Evolutionary conservation across 2,888 invertebrate species (phyloP).

Genomic region (Leptarthrus brevirostris): DNA sequence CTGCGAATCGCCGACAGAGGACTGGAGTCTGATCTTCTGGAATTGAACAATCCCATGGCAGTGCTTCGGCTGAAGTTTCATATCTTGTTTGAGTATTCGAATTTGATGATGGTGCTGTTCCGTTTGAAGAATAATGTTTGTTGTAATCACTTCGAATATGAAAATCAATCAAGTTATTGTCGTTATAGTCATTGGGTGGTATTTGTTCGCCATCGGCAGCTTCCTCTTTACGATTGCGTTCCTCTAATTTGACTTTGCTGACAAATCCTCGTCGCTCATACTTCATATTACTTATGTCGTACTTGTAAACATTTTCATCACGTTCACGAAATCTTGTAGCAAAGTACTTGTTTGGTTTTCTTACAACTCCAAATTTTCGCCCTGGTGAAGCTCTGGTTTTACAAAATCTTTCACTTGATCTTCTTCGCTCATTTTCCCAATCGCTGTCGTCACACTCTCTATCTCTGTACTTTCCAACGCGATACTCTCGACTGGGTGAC

Average conservation of each 20-base stretch:
- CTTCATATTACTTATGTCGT: slow-evolving; percentile 64
- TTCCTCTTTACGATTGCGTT: slow-evolving; percentile 57
- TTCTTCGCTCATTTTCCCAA: slow-evolving; percentile 73
- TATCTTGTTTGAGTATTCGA: slow-evolving; percentile 49
- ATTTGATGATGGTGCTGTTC: slow-evolving; percentile 20
- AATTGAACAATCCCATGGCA: slow-evolving; percentile 66
- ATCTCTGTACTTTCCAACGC: slow-evolving; percentile 64
- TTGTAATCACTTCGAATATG: slow-evolving; percentile 56
- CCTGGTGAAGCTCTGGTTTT: slow-evolving; percentile 72
- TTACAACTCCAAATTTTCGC: slow-evolving; percentile 66
- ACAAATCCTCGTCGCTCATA: slow-evolving; percentile 66
- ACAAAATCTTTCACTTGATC: slow-evolving; percentile 75
- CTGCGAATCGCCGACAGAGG: slow-evolving; percentile 66
- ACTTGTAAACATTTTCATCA: slow-evolving; percentile 66
- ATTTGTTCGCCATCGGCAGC: slow-evolving; percentile 57
- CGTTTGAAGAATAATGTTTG: slow-evolving; percentile 48
- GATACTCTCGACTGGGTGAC: slow-evolving; percentile 67
- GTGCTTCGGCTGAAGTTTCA: slow-evolving; percentile 61
- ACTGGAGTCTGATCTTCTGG: slow-evolving; percentile 62
- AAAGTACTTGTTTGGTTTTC: slow-evolving; percentile 58
- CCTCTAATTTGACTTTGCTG: slow-evolving; percentile 60
- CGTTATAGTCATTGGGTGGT: slow-evolving; percentile 62
- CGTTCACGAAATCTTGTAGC: slow-evolving; percentile 45
- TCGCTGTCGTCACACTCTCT: slow-evolving; percentile 69
- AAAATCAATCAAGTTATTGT: slow-evolving; percentile 67